A percentile compares a stretch with the other conserved stretches of the same genome.
Conservation (phyloP, 2,888 invertebrate genomes). For the Empis stercorea region DNA sequence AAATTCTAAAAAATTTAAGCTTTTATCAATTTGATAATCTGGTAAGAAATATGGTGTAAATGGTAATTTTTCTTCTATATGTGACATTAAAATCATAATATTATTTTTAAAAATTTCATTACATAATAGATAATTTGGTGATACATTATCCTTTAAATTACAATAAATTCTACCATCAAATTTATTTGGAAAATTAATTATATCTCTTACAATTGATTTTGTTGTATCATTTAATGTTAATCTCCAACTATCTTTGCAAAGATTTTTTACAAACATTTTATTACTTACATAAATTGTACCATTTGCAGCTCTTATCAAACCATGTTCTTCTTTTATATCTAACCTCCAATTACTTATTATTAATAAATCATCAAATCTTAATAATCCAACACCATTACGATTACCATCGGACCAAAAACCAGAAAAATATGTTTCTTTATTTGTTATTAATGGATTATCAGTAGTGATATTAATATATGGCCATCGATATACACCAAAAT, state of each 20-base stretch:
- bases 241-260: background rate
- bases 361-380: constrained; percentile 4
- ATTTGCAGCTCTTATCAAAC: constrained; percentile 8
- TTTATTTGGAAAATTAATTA: background rate
- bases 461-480: background rate
- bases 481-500: constrained; percentile 9
- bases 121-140: too few relatives aligned
- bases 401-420: constrained; percentile 8
- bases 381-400: constrained; percentile 8
- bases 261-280: constrained; percentile 3
- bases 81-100: too few relatives aligned
- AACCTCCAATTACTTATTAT: constrained; percentile 6
- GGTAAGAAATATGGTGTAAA: too few relatives aligned
- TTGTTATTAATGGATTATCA: background rate
- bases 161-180: too few relatives aligned
- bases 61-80: background rate
- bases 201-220: constrained; percentile 3
- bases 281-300: constrained; percentile 6
- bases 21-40: too few relatives aligned
- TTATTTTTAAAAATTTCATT: background rate
- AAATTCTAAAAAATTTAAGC: too few relatives aligned
- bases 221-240: background rate
- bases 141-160: too few relatives aligned
- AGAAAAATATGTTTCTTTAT: background rate
- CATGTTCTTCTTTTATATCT: constrained; percentile 4